Base-by-base conservation (phyloP, 2,888 invertebrate genomes). In the Agrochola lychnidis region DNA sequence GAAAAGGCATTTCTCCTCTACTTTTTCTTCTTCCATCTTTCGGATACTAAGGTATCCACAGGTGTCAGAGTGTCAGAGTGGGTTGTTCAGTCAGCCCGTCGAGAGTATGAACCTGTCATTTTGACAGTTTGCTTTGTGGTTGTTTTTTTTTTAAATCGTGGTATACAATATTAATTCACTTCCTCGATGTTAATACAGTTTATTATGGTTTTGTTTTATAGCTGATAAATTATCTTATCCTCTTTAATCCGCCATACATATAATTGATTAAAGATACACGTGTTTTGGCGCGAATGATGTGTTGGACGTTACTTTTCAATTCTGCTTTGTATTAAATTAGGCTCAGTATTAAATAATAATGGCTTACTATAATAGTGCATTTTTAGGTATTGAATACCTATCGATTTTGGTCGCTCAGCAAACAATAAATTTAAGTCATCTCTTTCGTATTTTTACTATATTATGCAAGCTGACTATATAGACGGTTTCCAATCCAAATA, bases 141-240 rank as follows among this genome's bases (percentile, higher is more conserved):
- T 45, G 4, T 40, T 3, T 36, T 36, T n/a, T 19, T 25, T 62
- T 67, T 66, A n/a, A n/a, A 67, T 67, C 56, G 67, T 10, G 1
- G 4, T 40, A 40, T 53, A 56, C 30, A 36, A 53, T n/a, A 76
- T 61, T 48, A 2, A 30, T 59, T 66, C 19, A 48, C 0, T 82
- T 62, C 45, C 19, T 56, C 36, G 1, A 51, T 59, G 14, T 61
- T 64, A 40, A 57, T 14, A 64, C 10, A 1, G n/a, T 59, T 51
- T 45, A 80, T 61, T 61, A 82, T 63, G 36, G 9, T 30, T 25
- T 68, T 22, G 25, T 81, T 76, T 61, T 61, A 40, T 48, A 57
- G 14, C 45, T 30, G 61, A 62, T 67, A 70, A 30, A 53, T 19
- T 61, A 71, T 80, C 45, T 78, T 53, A 78, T 68, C 40, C 19